These are phyloP conservation scores for Cephus pygmeus DNA, from an alignment of 2,888 invertebrate genomes.

Conservation along the genomic window DNA sequence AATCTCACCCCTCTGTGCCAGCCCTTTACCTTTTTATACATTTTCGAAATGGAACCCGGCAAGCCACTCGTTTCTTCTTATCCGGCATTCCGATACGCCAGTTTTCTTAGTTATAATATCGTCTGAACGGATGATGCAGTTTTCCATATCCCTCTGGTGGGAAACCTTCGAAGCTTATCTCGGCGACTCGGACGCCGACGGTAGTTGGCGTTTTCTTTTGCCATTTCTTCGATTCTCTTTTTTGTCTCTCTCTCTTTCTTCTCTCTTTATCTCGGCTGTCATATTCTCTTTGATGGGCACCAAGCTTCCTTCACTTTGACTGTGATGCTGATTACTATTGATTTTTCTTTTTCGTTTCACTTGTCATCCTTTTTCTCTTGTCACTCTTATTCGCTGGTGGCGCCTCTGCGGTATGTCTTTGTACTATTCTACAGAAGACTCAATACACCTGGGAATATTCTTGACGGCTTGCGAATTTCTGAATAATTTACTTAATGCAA, in stretches of 20 bases:
- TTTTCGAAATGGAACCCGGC: neutral
- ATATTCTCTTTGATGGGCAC: neutral
- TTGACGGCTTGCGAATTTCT: neutral
- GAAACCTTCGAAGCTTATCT: neutral
- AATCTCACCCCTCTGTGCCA: neutral
- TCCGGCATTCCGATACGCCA: neutral
- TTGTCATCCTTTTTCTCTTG: neutral
- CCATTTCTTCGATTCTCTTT: neutral
- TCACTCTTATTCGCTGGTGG: neutral
- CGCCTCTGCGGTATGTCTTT: neutral
- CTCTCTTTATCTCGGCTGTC: neutral
- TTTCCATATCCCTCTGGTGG: neutral
- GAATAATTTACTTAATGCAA: neutral
- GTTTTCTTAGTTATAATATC: neutral
- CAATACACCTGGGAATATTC: neutral
- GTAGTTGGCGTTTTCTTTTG: neutral
- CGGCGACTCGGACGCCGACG: neutral
- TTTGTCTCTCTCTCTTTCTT: neutral
- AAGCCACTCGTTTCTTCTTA: neutral
- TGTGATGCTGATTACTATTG: neutral
- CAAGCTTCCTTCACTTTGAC: neutral
- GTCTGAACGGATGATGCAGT: neutral
- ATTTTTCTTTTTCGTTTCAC: neutral
- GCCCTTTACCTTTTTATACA: neutral
- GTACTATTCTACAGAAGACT: neutral